Conservation (phyloP, 1,140 invertebrate genomes). For the Spodoptera litura region DNA sequence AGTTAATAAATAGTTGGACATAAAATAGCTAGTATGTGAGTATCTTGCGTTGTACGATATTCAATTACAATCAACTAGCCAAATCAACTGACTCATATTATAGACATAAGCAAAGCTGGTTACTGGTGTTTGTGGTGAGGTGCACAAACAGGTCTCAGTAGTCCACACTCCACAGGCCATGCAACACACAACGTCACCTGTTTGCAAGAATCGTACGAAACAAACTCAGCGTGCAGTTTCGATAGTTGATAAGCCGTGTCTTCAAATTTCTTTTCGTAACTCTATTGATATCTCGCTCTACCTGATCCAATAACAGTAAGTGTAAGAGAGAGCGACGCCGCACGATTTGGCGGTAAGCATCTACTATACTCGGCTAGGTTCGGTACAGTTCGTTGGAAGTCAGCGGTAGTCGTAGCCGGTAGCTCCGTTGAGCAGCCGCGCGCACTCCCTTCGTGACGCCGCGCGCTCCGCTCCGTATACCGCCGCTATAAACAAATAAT, state of each 20-base stretch:
- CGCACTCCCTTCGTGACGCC: neutral
- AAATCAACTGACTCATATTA: conserved; percentile 31
- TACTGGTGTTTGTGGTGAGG: no score
- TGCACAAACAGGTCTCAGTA: conserved; percentile 2
- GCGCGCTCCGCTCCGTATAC: conserved; percentile 46
- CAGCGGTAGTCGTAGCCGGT: conserved; percentile 56
- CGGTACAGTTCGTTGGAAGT: conserved; percentile 61
- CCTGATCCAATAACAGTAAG: conserved; percentile 24
- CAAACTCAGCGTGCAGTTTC: conserved; percentile 2
- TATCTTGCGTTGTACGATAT: neutral
- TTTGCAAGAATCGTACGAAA: conserved; percentile 5
- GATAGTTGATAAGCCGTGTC: conserved; percentile 30
- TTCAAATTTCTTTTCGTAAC: conserved; percentile 32
- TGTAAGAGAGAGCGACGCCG: conserved; percentile 59
- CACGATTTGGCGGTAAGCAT: conserved; percentile 62
- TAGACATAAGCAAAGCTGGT: conserved; percentile 3
- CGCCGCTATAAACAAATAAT: conserved; percentile 73
- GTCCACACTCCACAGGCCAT: neutral
- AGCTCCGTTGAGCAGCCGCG: conserved; percentile 46
- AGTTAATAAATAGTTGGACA: no score
- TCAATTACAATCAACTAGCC: conserved; percentile 8
- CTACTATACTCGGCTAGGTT: conserved; percentile 56
- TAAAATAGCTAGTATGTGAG: neutral
- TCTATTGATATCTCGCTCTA: conserved; percentile 44
- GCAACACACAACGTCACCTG: conserved; percentile 22